A percentile compares a stretch with the other conserved stretches of the same genome.
Evolutionary conservation across 2,113 vertebrate species (phyloP).

Genomic region (Calyptomena viridis): DNA sequence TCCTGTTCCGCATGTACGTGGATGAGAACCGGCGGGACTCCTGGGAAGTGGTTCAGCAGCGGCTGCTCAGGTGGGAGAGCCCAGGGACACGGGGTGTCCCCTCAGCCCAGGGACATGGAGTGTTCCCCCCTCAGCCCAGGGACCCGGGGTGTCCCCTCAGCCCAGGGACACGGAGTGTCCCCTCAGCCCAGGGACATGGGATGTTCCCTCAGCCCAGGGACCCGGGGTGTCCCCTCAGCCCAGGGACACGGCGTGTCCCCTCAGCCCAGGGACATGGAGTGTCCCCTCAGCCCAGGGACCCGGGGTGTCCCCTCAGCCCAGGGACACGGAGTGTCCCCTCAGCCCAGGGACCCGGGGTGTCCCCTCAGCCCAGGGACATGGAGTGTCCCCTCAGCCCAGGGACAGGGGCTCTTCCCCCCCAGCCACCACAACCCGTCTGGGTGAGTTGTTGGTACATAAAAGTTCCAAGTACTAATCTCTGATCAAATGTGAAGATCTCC

Average conservation of each 20-base stretch:
- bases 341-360: not conserved
- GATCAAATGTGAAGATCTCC: not conserved
- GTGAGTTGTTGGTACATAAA: not conserved
- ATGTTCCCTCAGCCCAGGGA: too few relatives aligned
- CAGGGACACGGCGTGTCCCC: too few relatives aligned
- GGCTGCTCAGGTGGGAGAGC: slow-evolving; percentile 88
- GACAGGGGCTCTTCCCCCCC: not conserved
- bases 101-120: too few relatives aligned
- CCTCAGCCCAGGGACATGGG: not conserved
- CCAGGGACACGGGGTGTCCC: too few relatives aligned
- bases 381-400: not conserved
- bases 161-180: not conserved
- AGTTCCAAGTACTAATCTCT: not conserved
- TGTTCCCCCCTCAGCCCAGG: too few relatives aligned
- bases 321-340: not conserved
- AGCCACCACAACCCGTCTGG: not conserved
- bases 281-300: too few relatives aligned
- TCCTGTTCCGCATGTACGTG: slow-evolving; percentile 93
- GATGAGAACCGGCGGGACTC: slow-evolving; percentile 83
- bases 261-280: not conserved
- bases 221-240: too few relatives aligned
- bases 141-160: too few relatives aligned
- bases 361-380: too few relatives aligned
- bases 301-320: too few relatives aligned
- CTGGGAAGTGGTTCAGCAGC: slow-evolving; percentile 87